Conservation (phyloP, 2,797 vertebrate species). For the Balearica regulorum region DNA sequence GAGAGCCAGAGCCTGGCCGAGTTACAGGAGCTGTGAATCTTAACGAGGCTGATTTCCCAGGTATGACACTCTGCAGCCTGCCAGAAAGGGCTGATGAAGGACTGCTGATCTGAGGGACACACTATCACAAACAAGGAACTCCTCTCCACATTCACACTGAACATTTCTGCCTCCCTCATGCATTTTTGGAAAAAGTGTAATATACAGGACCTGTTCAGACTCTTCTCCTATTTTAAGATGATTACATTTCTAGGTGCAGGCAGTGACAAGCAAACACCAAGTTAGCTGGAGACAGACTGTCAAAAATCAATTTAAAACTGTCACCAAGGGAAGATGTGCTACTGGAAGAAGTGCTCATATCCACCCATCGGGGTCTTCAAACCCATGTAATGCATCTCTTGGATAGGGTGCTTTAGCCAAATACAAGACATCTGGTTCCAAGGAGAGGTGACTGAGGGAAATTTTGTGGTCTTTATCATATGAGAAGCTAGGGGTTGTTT, state of each 20-base stretch:
- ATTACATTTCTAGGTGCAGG: neutral
- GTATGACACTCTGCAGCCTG: neutral
- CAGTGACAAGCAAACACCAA: neutral
- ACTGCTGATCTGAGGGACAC: neutral
- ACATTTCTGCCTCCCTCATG: neutral
- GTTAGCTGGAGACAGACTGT: neutral
- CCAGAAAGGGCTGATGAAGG: neutral
- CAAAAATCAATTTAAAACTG: neutral
- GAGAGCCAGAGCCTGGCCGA: neutral
- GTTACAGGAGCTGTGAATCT: neutral
- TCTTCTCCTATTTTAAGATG: neutral
- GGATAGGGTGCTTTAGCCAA: neutral
- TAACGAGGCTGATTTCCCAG: neutral
- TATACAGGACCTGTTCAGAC: neutral
- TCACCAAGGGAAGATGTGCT: neutral
- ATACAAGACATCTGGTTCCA: neutral
- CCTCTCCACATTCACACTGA: neutral
- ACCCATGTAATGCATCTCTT: neutral
- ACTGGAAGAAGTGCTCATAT: neutral
- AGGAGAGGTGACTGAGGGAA: neutral
- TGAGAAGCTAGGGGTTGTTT: neutral
- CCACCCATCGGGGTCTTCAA: neutral
- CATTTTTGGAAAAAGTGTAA: neutral
- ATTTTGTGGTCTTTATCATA: neutral
- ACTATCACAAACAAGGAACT: neutral